Conservation (phyloP, 2,888 invertebrate genomes). For the Branchellion lobata region DNA sequence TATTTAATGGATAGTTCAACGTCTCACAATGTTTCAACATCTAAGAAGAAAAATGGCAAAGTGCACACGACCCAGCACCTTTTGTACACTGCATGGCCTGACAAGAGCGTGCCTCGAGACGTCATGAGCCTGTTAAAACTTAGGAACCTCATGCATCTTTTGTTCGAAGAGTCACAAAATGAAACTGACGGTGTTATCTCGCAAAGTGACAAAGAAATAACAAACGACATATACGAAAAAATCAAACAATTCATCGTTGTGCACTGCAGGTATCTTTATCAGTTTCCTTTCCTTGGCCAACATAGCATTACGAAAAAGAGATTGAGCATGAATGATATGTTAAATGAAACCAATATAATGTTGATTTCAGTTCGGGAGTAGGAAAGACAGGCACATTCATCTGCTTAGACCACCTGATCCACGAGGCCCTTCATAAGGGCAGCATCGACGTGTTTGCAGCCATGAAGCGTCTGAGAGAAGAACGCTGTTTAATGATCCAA, state of each 20-base stretch:
- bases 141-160: neutral
- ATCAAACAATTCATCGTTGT: neutral
- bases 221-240: too few relatives aligned
- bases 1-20: neutral
- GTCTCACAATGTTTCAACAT: neutral
- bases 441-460: constrained; percentile 22
- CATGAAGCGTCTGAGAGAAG: constrained; percentile 21
- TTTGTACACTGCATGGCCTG: constrained; percentile 26
- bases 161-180: neutral
- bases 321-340: too few relatives aligned
- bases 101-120: constrained; percentile 26
- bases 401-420: constrained; percentile 24
- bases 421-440: constrained; percentile 16
- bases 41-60: neutral
- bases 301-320: too few relatives aligned
- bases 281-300: too few relatives aligned
- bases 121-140: constrained; percentile 21
- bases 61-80: neutral
- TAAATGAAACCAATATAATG: neutral
- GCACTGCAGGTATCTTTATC: constrained; percentile 32
- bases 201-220: too few relatives aligned
- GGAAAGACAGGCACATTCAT: constrained; percentile 39
- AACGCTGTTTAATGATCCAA: constrained; percentile 20
- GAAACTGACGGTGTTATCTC: too few relatives aligned
- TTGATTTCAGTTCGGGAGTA: constrained; percentile 19